phyloP scores from a whole-genome alignment of 2,113 vertebrate genomes.

The Hassar affinis region DNA sequence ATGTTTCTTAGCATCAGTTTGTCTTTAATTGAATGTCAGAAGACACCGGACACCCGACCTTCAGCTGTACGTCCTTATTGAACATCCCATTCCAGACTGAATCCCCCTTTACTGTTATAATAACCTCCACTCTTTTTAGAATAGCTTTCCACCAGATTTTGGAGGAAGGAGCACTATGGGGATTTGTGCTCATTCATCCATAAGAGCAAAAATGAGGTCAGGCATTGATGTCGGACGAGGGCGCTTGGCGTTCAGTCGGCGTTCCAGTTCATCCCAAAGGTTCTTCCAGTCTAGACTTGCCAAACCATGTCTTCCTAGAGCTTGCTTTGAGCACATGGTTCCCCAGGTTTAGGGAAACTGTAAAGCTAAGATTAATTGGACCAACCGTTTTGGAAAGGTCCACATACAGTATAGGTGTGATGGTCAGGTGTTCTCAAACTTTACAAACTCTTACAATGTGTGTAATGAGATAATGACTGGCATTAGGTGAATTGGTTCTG shows the following conservation, averaged over 20 bases:
- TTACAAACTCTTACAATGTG: too few relatives aligned
- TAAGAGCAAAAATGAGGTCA: neutral
- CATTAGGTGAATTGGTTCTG: too few relatives aligned
- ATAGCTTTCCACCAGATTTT: neutral
- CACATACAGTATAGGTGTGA: neutral
- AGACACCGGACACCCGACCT: neutral
- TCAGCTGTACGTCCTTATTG: neutral
- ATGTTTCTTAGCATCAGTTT: neutral
- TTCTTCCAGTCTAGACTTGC: neutral
- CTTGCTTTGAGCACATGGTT: neutral
- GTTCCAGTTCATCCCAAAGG: neutral
- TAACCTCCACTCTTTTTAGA: neutral
- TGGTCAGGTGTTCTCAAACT: neutral
- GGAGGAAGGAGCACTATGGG: neutral
- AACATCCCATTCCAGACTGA: neutral
- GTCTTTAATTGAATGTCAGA: neutral
- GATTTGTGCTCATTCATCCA: neutral
- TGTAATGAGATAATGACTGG: too few relatives aligned
- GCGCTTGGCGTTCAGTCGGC: neutral
- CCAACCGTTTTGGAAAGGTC: neutral
- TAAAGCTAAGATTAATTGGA: too few relatives aligned
- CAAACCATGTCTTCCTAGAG: neutral
- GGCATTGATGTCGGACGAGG: neutral
- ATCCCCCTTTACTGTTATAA: neutral
- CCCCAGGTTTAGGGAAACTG: too few relatives aligned